Evolutionary conservation across 2,888 invertebrate genomes (phyloP).

Genomic region (Euspilapteryx auroguttella): DNA sequence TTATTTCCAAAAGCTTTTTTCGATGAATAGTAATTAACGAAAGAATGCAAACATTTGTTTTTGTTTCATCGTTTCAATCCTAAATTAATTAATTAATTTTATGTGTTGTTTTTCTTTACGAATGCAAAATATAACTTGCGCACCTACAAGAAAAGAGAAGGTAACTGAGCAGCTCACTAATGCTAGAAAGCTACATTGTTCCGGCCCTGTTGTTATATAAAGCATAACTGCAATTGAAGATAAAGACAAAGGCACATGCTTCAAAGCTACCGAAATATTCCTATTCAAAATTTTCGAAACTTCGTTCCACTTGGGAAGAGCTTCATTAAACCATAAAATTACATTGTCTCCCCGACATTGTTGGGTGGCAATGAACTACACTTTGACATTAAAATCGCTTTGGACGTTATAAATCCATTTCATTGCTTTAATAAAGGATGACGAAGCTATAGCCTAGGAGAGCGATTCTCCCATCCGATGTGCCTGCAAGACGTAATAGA

Average conservation of each 20-base stretch:
- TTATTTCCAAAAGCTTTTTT: too few relatives aligned
- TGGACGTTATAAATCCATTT: conserved; percentile 53
- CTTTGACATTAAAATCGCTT: conserved; percentile 58
- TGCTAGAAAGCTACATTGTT: conserved; percentile 34
- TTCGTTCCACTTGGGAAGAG: conserved; percentile 51
- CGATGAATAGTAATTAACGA: too few relatives aligned
- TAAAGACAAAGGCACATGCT: conserved; percentile 39
- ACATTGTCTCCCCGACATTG: conserved; percentile 55
- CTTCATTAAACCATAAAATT: conserved; percentile 59
- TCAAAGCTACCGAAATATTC: conserved; percentile 37
- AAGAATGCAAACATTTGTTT: too few relatives aligned
- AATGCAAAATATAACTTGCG: too few relatives aligned
- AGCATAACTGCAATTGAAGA: conserved; percentile 48
- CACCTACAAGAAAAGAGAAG: too few relatives aligned
- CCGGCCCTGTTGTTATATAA: conserved; percentile 47
- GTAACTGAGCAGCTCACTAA: too few relatives aligned
- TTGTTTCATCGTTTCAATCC: too few relatives aligned
- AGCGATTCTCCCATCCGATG: conserved; percentile 23
- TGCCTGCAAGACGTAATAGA: too few relatives aligned
- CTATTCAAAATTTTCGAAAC: conserved; percentile 51
- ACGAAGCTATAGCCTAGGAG: conserved; percentile 41
- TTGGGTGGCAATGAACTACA: conserved; percentile 57
- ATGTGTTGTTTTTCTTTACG: too few relatives aligned
- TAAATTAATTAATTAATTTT: too few relatives aligned
- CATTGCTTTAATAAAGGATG: conserved; percentile 55